These are phyloP conservation scores for Eilema depressum DNA, from an alignment of 2,888 invertebrate genomes.

Conservation along the genomic window DNA sequence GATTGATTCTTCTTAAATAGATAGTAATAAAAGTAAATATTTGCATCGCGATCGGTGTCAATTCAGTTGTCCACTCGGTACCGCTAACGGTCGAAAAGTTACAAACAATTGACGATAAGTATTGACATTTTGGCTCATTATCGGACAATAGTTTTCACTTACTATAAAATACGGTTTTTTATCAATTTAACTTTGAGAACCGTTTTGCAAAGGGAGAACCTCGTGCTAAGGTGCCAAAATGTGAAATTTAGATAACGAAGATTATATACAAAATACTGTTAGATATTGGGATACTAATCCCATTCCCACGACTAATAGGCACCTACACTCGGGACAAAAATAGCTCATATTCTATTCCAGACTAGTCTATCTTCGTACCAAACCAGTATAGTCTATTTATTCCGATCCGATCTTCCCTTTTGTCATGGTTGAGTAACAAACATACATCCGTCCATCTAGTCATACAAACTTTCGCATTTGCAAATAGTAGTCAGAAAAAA, in stretches of 20 bases:
- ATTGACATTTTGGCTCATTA: background rate
- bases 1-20: background rate
- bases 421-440: background rate
- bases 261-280: background rate
- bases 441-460: background rate
- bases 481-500: no score
- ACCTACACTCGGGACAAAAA: background rate
- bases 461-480: no score
- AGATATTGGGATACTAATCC: background rate
- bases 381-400: background rate
- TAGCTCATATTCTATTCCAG: background rate
- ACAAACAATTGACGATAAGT: background rate
- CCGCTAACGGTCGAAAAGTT: background rate
- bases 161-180: constrained; percentile 8
- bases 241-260: background rate
- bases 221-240: background rate
- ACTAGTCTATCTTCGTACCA: background rate
- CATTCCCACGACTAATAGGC: background rate
- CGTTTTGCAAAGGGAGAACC: background rate
- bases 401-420: background rate
- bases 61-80: background rate
- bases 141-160: background rate
- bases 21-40: background rate
- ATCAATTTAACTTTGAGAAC: background rate
- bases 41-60: background rate